A percentile compares a stretch with the other conserved stretches of the same genome.
Conservation (phyloP, 2,113 vertebrate genomes). For the Copsychus sechellarum region DNA sequence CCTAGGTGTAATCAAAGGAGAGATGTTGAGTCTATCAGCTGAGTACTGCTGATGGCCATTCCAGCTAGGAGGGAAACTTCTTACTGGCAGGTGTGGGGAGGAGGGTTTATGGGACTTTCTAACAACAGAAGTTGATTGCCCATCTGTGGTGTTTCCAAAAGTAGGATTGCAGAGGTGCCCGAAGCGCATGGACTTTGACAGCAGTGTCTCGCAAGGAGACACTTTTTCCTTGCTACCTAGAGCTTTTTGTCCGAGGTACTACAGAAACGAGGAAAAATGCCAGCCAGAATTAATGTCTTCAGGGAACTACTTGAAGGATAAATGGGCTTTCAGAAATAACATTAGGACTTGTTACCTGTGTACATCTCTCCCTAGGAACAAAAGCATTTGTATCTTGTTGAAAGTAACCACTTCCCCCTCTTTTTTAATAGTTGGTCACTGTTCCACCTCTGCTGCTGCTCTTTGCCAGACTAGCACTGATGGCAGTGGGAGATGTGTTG, state of each 20-base stretch:
- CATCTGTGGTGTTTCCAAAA: neutral
- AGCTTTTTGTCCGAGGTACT: neutral
- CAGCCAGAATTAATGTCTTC: neutral
- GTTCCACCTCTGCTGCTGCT: neutral
- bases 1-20: neutral
- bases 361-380: neutral
- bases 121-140: neutral
- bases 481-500: neutral
- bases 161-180: neutral
- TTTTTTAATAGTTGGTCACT: neutral
- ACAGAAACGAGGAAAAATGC: neutral
- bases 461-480: neutral
- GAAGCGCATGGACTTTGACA: neutral
- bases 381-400: neutral
- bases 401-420: neutral
- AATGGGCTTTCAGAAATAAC: neutral
- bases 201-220: neutral
- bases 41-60: neutral
- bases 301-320: neutral
- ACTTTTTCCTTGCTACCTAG: neutral
- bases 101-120: neutral
- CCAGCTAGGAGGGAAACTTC: neutral
- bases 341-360: neutral
- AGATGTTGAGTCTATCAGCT: constrained; percentile 14
- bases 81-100: neutral